Evolutionary conservation across 2,888 invertebrate genomes (phyloP), one percentile per base, ranked within the genome.

Genomic region (Perizoma flavofasciatum): DNA sequence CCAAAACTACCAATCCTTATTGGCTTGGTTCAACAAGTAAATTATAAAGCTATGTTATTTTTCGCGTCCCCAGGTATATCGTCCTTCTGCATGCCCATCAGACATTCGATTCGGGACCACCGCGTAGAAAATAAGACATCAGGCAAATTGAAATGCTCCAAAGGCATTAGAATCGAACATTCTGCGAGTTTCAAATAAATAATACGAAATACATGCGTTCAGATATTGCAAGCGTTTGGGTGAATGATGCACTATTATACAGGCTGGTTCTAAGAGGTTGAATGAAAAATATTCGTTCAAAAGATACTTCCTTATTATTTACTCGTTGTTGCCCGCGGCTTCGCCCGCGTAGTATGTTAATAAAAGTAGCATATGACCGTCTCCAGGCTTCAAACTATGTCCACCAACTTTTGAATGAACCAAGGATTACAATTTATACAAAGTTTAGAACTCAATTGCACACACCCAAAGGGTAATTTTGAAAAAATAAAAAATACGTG

Each of bases 41-140:
- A 33, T 8, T 5, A 4, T 4, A 46, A 33, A 46, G 11, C 33
- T 4, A 22, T 5, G 5, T 5, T 6, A 33, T 46, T 34, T 48
- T 37, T 37, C 37, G 48, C 35, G 34, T 48, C 37, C 37, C 2
- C 10, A 11, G 5, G 0, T 33, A 7, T 37, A 9, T 35, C 6
- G 11, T 35, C 37, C 10, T n/a, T 8, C 6, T 11, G 7, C 44
- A 47, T 47, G 51, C 55, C 58, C 53, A 55, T 52, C 52, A 57
- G 48, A 45, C 60, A 66, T 66, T 68, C 60, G 68, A 72, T 63
- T 65, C 65, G 62, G 77, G 90, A 89, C 90, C 91, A 89, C 89
- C 91, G 72, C 70, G 85, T 82, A 81, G 88, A 80, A 89, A 89
- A 89, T 88, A 88, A 89, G 89, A 88, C 81, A 79, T 85, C 82